Conservation (phyloP, 2,888 invertebrate genomes). For the Coelinius sp. region DNA sequence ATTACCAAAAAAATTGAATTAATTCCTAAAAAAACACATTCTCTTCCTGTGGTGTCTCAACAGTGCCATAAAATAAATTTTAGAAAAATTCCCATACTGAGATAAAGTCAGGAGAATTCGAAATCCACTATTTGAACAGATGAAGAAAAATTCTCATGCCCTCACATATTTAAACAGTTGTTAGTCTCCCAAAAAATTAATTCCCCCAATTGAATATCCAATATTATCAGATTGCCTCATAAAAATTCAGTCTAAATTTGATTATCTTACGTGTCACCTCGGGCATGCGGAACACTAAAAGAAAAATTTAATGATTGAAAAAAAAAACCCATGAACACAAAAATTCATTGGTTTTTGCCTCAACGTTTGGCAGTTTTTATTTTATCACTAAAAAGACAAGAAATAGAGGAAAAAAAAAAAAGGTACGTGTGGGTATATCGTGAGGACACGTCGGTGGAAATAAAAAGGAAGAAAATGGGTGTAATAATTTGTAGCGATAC, state of each 20-base stretch:
- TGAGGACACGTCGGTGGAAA: constrained; percentile 37
- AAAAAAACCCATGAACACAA: not conserved
- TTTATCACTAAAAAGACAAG: not conserved
- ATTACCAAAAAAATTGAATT: not conserved
- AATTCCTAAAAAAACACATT: no score
- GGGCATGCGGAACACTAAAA: not conserved
- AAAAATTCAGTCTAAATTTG: constrained; percentile 6
- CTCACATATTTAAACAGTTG: not conserved
- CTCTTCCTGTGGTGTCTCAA: no score
- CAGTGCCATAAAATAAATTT: no score
- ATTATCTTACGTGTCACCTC: constrained; percentile 7
- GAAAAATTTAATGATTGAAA: not conserved
- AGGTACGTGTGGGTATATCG: constrained; percentile 20
- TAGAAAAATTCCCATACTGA: not conserved
- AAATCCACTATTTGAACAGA: not conserved
- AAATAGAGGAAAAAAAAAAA: constrained; percentile 10
- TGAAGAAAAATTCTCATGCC: not conserved
- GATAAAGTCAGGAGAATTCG: not conserved
- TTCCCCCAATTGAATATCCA: not conserved
- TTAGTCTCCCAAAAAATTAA: not conserved
- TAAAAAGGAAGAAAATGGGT: constrained; percentile 27
- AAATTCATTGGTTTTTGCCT: not conserved
- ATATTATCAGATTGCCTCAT: constrained; percentile 5
- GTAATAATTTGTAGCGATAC: constrained; percentile 26
- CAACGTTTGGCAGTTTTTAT: not conserved